Evolutionary conservation across 2,113 vertebrate genomes (phyloP).

Genomic region (Telmatochromis sp.): DNA sequence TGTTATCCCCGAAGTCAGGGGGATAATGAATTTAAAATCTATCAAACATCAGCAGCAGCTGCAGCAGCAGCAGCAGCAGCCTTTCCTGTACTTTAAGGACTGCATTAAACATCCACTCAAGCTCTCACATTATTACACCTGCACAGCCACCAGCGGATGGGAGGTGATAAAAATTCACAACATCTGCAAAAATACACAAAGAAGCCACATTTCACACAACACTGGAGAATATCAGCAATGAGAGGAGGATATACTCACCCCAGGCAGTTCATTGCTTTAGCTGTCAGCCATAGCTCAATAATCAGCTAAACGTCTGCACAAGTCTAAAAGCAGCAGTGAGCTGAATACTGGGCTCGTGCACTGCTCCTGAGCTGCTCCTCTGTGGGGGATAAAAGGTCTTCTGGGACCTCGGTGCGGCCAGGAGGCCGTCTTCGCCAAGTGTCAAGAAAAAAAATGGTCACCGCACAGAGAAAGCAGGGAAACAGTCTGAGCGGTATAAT

Average conservation of each 20-base stretch:
- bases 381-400: not conserved
- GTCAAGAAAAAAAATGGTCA: conserved; percentile 62
- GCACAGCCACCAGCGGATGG: not conserved
- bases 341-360: not conserved
- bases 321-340: not conserved
- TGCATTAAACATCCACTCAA: not conserved
- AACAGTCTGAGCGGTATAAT: conserved; percentile 56
- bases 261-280: conserved; percentile 79
- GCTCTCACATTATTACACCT: not conserved
- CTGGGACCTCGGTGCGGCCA: conserved; percentile 24
- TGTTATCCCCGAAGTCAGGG: not conserved
- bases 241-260: conserved; percentile 73
- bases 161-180: not conserved
- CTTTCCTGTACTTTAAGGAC: not conserved
- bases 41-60: not conserved
- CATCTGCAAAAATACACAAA: not conserved
- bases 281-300: conserved; percentile 38
- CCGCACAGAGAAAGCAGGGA: conserved; percentile 39
- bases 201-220: not conserved
- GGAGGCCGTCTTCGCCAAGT: conserved; percentile 58
- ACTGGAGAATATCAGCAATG: not conserved
- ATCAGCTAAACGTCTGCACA: not conserved
- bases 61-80: not conserved
- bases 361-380: not conserved
- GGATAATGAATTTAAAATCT: not conserved